Evolutionary conservation across 2,888 invertebrate genomes (phyloP).

Genomic region (Lasiommata megera): DNA sequence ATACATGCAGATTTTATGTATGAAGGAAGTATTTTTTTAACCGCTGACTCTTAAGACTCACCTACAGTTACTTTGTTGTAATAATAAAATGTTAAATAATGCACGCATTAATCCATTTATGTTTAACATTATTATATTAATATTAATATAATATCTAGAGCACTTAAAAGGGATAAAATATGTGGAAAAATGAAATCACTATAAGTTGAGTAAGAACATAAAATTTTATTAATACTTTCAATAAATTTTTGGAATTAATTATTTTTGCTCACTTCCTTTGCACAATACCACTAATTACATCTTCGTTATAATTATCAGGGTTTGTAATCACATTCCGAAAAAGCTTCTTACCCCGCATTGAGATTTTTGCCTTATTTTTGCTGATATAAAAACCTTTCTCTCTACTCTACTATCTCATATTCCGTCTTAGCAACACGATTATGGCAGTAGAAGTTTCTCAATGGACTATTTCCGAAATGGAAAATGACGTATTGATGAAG

Average conservation of each 20-base stretch:
- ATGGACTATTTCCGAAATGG: conserved; percentile 18
- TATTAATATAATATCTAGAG: background rate
- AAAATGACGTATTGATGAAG: conserved; percentile 19
- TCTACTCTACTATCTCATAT: too few relatives aligned
- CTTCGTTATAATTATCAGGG: too few relatives aligned
- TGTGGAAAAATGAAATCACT: conserved; percentile 12
- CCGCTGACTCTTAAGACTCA: background rate
- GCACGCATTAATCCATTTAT: conserved; percentile 3
- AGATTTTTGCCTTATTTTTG: too few relatives aligned
- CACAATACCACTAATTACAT: too few relatives aligned
- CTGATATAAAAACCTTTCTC: too few relatives aligned
- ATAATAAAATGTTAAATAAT: conserved; percentile 11
- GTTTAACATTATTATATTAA: background rate
- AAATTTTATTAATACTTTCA: conserved; percentile 1
- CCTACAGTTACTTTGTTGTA: background rate
- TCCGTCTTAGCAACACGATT: background rate
- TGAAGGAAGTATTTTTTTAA: background rate
- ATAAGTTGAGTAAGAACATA: background rate
- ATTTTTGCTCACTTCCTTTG: background rate
- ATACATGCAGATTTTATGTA: conserved; percentile 1
- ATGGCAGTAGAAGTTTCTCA: conserved; percentile 7
- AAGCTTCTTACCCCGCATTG: too few relatives aligned
- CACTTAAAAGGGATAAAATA: conserved; percentile 10
- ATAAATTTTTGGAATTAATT: background rate
- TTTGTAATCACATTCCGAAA: too few relatives aligned